Evolutionary conservation across 2,113 vertebrate species (phyloP), one percentile per base, ranked within the genome.

Genomic region (Halichoeres trimaculatus): DNA sequence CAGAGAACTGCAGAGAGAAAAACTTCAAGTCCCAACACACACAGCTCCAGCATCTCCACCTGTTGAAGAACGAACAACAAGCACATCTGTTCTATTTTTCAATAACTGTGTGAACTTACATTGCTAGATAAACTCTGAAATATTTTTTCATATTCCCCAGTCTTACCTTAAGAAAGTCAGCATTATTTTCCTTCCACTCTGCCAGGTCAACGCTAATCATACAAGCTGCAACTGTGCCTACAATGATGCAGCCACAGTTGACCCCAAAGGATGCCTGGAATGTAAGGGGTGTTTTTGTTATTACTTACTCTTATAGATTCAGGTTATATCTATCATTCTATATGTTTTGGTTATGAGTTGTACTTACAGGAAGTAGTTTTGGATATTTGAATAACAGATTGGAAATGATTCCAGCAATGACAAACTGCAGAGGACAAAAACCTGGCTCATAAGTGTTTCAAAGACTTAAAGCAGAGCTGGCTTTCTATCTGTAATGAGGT

Each of bases 381-480:
- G 91, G 89, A 64, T 87, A 79, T 85, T 77, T 93, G 83, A 84
- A 83, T 41, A 93, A 54, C 69, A 93, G 41, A 67, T 74, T 88
- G 45, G 91, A 86, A 52, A 91, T 9, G 3, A 85, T 1, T 45
- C 93, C 94, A 35, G 92, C 86, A 4, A 86, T 4, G 35, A 93
- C 48, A 78, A 91, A 93, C 94, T 94, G 80, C 38, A 2, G 56
- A 68, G 57, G 41, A 72, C 19, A 26, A 50, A n/a, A 60, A 74
- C 9, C 1, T 10, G 62, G 5, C 1, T 68, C 19, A 72, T 19
- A 60, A 17, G 12, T 10, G 8, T 40, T 17, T 43, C 30, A 10
- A 53, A 53, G 5, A 19, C 17, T 1, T 43, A 19, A 48, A 48
- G 10, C 20, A 43, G 9, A 43, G 5, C 41, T 43, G 3, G 41